These are phyloP conservation scores for Leucoraja erinaceus DNA, from an alignment of 2,113 vertebrate genomes.

Conservation along the genomic window DNA sequence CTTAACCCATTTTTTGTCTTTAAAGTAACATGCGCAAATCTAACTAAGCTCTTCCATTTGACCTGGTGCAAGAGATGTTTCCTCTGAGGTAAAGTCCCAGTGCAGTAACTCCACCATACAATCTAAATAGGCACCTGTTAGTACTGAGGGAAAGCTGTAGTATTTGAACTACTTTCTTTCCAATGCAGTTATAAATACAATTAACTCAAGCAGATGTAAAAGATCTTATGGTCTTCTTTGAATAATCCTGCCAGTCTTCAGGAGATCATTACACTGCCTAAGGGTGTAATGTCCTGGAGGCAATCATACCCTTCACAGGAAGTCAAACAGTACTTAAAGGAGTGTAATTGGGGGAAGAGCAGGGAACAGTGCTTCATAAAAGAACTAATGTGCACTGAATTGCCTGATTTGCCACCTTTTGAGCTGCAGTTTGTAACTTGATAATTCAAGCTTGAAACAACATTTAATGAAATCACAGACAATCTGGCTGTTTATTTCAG, in stretches of 20 bases:
- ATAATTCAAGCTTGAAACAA: not conserved
- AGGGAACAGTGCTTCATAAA: not conserved
- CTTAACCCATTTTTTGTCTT: not conserved
- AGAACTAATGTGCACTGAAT: not conserved
- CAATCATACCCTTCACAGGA: not conserved
- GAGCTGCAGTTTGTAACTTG: not conserved
- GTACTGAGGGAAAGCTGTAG: not conserved
- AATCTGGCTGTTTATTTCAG: not conserved
- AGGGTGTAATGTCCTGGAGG: not conserved
- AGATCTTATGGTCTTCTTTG: not conserved
- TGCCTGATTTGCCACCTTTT: not conserved
- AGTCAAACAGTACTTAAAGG: too few relatives aligned
- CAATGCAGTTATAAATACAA: not conserved
- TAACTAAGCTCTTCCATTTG: not conserved
- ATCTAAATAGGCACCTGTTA: not conserved
- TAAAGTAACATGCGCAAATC: not conserved
- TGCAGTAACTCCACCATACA: not conserved
- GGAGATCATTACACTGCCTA: not conserved
- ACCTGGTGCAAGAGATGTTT: not conserved
- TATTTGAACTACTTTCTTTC: not conserved
- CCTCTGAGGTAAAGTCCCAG: not conserved
- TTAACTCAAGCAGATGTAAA: not conserved
- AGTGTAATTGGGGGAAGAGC: not conserved
- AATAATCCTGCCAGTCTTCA: not conserved
- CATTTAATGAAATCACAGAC: not conserved